These are phyloP conservation scores for Hippocampus barbouri DNA, from an alignment of 2,113 vertebrate species.

Conservation along the genomic window DNA sequence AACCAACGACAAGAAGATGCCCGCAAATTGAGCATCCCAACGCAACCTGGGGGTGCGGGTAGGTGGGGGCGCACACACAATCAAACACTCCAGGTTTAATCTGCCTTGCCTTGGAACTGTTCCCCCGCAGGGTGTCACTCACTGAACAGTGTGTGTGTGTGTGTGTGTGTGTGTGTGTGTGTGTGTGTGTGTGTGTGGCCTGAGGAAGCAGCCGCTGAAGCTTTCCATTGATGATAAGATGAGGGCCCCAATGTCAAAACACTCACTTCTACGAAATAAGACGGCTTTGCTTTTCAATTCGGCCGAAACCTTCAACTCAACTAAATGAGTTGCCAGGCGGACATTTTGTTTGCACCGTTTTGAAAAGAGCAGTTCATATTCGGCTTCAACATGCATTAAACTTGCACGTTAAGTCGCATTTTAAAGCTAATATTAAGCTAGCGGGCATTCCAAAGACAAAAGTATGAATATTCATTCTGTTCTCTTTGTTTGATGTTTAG, in stretches of 20 bases:
- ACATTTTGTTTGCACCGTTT: background rate
- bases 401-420: no score
- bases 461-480: no score
- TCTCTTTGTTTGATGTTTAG: no score
- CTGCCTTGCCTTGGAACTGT: slow-evolving; percentile 38
- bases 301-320: background rate
- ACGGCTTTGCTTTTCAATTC: background rate
- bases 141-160: slow-evolving; percentile 13
- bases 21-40: slow-evolving; percentile 23
- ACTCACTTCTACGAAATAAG: background rate
- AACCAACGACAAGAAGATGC: slow-evolving; percentile 22
- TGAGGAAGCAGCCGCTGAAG: slow-evolving; percentile 10
- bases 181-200: background rate
- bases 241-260: slow-evolving; percentile 15
- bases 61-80: slow-evolving; percentile 13
- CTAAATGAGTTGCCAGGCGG: no score
- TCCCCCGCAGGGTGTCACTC: slow-evolving; percentile 31
- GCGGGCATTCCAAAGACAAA: no score
- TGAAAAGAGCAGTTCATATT: no score
- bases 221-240: slow-evolving; percentile 45
- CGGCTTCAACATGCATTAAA: no score
- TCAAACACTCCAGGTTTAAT: slow-evolving; percentile 39
- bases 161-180: slow-evolving; percentile 5
- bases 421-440: no score
- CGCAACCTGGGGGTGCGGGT: slow-evolving; percentile 7